Base-by-base conservation (phyloP, 2,113 vertebrate genomes). In the Nannobrachium achirus region DNA sequence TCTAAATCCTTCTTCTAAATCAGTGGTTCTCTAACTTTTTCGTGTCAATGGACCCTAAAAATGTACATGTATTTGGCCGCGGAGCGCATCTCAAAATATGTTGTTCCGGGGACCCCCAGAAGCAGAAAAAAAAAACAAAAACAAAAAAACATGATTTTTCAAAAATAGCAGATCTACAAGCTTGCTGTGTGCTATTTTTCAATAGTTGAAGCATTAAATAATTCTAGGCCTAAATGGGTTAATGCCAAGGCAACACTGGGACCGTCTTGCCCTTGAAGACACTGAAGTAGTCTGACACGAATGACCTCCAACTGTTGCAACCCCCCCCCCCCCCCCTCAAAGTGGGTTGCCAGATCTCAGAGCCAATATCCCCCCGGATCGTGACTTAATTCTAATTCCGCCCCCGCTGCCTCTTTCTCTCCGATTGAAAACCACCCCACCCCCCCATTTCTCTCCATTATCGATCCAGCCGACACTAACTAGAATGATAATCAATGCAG, bases 401-500 rank as follows among this genome's bases (percentile, higher is more conserved):
- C 53, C 59, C 19, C 42, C 15, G 8, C 68, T 55, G 62, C 44
- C 11, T 4, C 19, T 14, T 25, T 11, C 15, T 59, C 71, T 66
- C 51, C 38, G 8, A 45, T 25, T 42, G 52, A 64, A 38, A 46
- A 10, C 19, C 50, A 6, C 68, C 42, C 42, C 66, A 48, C 19
- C 16, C 10, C 68, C 42, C 42, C 66, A 48, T 20, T 57, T 67
- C 84, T 82, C 72, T 70, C 72, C 79, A 73, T 75, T 80, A 92
- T 87, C 66, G 87, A 91, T 88, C 69, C 0, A 1, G 59, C 42
- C 56, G 66, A 69, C 15, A 14, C 73, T 80, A 85, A 81, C 85
- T 75, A 61, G 75, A 86, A 83, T 71, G 71, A 85, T 88, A 88
- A 90, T 91, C 86, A 84, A 87, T 85, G 80, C 51, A 83, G 82